Base-by-base conservation (phyloP, 1,140 invertebrate species). In the Tetragnatha versicolor region DNA sequence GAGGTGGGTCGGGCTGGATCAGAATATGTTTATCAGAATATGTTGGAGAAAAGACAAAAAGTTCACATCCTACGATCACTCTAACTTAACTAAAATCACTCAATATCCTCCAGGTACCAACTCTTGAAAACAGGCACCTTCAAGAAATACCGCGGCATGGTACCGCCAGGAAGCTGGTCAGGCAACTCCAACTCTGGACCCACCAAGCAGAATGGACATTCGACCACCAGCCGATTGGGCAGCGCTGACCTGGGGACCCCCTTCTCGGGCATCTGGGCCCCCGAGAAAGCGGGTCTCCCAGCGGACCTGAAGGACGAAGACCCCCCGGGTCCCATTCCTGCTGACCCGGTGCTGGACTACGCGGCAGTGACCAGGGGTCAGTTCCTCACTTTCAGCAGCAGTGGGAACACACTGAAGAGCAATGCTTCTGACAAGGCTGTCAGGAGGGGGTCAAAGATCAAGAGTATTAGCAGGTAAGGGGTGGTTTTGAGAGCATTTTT, bases 81-180 rank as follows among this genome's bases (percentile, higher is more conserved):
- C 14, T 55, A 6, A 6, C n/a, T 10, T 27, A 22, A 0, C 1
- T 20, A n/a, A 22, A 27, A 29, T 58, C 31, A 31, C 25, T 22
- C 51, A 17, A n/a, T 35, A 2, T 33, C n/a, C n/a, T 29, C 0
- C 9, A 77, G 73, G 73, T 77, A 77, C 35, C 65, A 76, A 29
- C 51, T 80, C 5, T 33, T 80, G 0, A 69, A 76, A 42, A 80
- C 80, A 25, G 80, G 80, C n/a, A 79, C 77, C 25, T 78, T 81
- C 53, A 79, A 80, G 45, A 79, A 79, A 39, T 77, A 79, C 22
- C 58, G 79, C 7, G 79, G 63, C 0, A 61, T 78, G 58, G 79
- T 75, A 0, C 79, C 79, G n/a, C 80, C 80, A 7, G 80, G 80
- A 33, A 79, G 75, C 12, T 81, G 80, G 80, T 81, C 63, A 0